Evolutionary conservation across 2,113 vertebrate species (phyloP), one percentile per base, ranked within the genome.

Genomic region (Thymallus thymallus): DNA sequence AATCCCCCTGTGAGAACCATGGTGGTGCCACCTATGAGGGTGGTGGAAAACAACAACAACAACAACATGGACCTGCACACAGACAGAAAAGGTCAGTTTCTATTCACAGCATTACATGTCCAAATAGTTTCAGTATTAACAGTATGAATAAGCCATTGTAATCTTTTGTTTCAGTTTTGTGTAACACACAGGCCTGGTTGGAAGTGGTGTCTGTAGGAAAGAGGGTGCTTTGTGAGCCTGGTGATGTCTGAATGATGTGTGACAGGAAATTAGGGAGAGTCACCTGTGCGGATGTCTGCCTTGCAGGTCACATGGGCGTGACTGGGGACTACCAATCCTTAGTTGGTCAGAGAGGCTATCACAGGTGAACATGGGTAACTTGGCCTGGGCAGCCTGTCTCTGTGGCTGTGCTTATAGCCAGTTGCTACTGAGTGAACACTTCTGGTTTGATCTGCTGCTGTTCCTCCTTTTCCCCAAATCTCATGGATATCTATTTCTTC

Each of bases 11-110:
- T 95, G 80, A 92, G 95, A 86, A 94, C 95, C 0, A 94, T 98
- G 85, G 94, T 97, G 85, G 96, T 97, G 70, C 97, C 96, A 62
- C 95, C 95, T 24, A 90, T 97, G 91, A 93, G 93, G 80, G 91
- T 95, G 80, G 91, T 95, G 80, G 93, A 94, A 81, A 95, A 93
- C 86, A 93, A 92, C 67, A 95, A 93, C 86, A 93, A 92, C 67
- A 87, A 85, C 86, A 88, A 86, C 88, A 46, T 92, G 78, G 90
- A 82, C 77, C 87, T 88, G 22, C 67, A 72, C 12, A 64, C 48
- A 0, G 92, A 92, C 70, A 95, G 94, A 82, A 89, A 87, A 82
- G 95, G 97, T 98, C 72, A 82, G 86, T 77, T 10, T 20, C 35
- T n/a, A 41, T 35, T 26, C 64, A 41, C 35, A 41, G 16, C 16